These are phyloP conservation scores for Sphenodon punctatus DNA, from an alignment of 2,797 vertebrate genomes.

Conservation along the genomic window DNA sequence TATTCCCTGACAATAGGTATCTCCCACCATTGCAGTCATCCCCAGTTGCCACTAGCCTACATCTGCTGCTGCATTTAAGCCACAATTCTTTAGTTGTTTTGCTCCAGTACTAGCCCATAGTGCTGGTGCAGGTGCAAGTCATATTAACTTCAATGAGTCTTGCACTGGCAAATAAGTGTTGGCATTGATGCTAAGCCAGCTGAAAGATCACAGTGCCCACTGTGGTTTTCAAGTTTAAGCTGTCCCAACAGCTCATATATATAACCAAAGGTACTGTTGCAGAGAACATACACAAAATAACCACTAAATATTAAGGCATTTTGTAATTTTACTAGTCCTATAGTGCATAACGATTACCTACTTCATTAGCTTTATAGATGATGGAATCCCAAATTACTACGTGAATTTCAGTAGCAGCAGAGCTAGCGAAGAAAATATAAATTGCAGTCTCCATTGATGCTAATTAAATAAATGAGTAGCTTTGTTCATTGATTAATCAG, in stretches of 20 bases:
- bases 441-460: background rate
- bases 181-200: no score
- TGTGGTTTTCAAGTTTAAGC: constrained; percentile 14
- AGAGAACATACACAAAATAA: background rate
- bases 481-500: background rate
- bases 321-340: background rate
- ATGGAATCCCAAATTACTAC: background rate
- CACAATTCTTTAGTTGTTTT: no score
- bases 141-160: no score
- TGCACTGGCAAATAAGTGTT: no score
- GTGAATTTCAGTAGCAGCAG: background rate
- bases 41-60: background rate
- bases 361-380: background rate
- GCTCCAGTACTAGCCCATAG: no score
- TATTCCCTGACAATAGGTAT: background rate
- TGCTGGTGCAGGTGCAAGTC: no score
- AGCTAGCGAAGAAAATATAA: background rate
- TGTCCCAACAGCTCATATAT: background rate
- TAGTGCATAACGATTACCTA: background rate
- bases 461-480: background rate
- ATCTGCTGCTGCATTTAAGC: background rate
- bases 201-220: no score
- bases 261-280: background rate
- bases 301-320: background rate
- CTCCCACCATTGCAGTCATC: background rate